These are phyloP conservation scores for Toxotes lorentzi DNA, from an alignment of 2,797 vertebrate genomes.

Conservation along the genomic window DNA sequence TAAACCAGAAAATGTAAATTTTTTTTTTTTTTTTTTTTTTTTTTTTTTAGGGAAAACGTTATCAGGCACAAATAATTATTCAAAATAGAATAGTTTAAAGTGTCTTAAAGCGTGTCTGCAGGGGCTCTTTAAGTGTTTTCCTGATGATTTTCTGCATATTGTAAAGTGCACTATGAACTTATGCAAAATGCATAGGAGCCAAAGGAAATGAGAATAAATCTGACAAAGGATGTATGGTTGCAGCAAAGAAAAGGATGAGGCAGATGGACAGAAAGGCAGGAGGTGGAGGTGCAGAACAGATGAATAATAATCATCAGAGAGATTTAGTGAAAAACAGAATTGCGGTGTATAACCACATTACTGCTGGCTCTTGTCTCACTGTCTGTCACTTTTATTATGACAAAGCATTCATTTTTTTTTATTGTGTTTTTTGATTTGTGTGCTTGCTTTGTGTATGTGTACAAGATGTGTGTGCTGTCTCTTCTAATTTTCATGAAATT, in stretches of 20 bases:
- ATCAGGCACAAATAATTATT: neutral
- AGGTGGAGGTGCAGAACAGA: neutral
- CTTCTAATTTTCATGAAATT: constrained; percentile 36
- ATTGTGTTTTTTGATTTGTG: constrained; percentile 21
- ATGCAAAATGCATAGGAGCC: neutral
- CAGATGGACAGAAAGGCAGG: constrained; percentile 19
- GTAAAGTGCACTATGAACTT: neutral
- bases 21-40: too few relatives aligned
- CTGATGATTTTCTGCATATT: neutral
- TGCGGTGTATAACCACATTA: constrained; percentile 6
- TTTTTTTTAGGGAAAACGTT: too few relatives aligned
- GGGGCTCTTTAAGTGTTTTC: neutral
- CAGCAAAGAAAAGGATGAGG: neutral
- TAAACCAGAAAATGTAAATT: neutral
- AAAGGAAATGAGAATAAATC: neutral
- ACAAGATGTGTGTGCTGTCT: neutral
- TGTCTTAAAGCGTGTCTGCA: neutral
- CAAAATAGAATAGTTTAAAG: neutral
- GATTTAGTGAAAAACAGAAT: constrained; percentile 1
- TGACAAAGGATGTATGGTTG: constrained; percentile 4
- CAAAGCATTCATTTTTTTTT: constrained; percentile 8
- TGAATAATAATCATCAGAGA: constrained; percentile 31
- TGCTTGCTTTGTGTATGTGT: neutral
- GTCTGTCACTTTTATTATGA: constrained; percentile 35
- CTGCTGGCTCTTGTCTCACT: constrained; percentile 28